Evolutionary conservation across 2,113 vertebrate genomes (phyloP).

Genomic region (Petrocephalus microphthalmus): DNA sequence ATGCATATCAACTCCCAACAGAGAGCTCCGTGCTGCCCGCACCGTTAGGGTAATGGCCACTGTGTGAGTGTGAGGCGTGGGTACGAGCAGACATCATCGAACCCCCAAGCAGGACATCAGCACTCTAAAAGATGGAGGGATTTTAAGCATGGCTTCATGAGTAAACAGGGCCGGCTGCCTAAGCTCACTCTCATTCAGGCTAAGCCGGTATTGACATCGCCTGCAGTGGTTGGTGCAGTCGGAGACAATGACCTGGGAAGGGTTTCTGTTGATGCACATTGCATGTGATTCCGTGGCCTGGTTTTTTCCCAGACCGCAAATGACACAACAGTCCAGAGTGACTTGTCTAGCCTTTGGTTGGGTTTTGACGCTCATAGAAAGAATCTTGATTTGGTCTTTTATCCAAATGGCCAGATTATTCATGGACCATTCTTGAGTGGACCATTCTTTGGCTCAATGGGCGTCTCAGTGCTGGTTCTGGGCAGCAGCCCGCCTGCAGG

Average conservation of each 20-base stretch:
- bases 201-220: slow-evolving; percentile 1
- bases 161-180: not conserved
- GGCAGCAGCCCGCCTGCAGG: not conserved
- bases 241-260: not conserved
- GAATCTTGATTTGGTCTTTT: not conserved
- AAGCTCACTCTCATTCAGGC: not conserved
- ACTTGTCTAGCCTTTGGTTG: not conserved
- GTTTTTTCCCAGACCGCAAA: not conserved
- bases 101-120: not conserved
- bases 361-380: not conserved
- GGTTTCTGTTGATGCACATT: not conserved
- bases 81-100: not conserved
- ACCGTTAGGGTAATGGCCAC: not conserved
- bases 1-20: not conserved
- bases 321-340: not conserved
- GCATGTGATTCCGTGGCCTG: not conserved
- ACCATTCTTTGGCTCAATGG: not conserved
- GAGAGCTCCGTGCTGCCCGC: not conserved
- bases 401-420: not conserved
- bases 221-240: not conserved
- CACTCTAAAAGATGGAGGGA: not conserved
- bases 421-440: not conserved
- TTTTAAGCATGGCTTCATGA: not conserved
- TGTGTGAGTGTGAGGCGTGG: not conserved
- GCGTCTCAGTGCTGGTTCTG: not conserved